Conservation (phyloP, 2,888 invertebrate genomes). For the Andrena hattorfiana region DNA sequence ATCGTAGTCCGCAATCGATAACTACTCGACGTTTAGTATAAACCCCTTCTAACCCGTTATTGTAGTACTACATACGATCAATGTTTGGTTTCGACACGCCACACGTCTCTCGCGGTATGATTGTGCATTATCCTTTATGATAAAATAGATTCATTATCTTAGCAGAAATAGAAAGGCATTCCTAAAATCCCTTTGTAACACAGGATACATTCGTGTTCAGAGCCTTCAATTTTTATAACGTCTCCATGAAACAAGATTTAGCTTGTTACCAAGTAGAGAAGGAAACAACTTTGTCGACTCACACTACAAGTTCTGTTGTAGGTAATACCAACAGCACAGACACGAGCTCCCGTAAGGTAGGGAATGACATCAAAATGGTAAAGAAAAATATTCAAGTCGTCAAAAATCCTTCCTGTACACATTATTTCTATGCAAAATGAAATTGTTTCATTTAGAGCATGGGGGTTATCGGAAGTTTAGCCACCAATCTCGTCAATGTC, state of each 20-base stretch:
- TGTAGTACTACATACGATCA: constrained; percentile 49
- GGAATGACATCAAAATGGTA: no score
- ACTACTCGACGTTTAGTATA: constrained; percentile 56
- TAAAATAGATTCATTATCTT: background rate
- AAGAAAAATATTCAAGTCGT: no score
- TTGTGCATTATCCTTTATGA: background rate
- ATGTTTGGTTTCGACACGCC: constrained; percentile 46
- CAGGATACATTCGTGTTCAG: background rate
- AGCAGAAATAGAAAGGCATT: background rate
- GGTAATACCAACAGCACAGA: no score
- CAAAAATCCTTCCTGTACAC: no score
- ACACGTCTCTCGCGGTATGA: constrained; percentile 16
- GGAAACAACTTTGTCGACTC: constrained; percentile 39
- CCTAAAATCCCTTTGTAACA: background rate
- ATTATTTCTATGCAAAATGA: no score
- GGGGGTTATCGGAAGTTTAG: no score
- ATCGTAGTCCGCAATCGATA: constrained; percentile 72
- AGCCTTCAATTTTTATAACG: background rate
- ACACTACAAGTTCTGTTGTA: no score
- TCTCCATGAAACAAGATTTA: background rate
- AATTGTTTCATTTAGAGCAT: no score
- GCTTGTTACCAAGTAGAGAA: constrained; percentile 3
- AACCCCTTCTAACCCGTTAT: constrained; percentile 54
- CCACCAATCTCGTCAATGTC: no score
- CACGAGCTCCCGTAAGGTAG: no score